phyloP scores from a whole-genome alignment of 2,113 vertebrate genomes.

The Myrmecophaga tridactyla region DNA sequence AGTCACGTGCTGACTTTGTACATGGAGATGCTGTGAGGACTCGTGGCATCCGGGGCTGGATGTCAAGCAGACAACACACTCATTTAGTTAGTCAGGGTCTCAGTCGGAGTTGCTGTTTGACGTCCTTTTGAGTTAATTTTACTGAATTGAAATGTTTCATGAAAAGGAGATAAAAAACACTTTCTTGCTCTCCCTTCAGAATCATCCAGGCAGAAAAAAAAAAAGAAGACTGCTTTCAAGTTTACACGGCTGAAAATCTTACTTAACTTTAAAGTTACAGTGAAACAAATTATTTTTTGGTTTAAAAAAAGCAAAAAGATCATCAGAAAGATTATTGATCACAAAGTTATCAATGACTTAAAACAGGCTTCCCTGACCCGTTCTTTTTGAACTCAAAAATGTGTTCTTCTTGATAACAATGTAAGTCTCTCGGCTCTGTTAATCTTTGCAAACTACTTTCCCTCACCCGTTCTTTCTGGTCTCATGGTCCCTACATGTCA shows the following conservation, averaged over 20 bases:
- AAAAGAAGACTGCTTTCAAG: neutral
- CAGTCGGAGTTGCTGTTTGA: neutral
- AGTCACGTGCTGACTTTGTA: conserved; percentile 48
- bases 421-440: neutral
- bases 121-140: conserved; percentile 13
- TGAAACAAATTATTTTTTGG: neutral
- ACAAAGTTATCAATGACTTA: neutral
- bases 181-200: neutral
- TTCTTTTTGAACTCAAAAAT: neutral
- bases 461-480: neutral
- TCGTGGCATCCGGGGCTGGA: conserved; percentile 16
- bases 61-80: neutral
- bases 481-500: neutral
- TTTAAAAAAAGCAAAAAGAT: neutral
- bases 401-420: neutral
- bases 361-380: neutral
- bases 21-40: conserved; percentile 35
- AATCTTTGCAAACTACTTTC: no score
- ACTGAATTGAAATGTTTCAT: neutral
- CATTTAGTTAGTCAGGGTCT: neutral
- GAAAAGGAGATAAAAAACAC: neutral
- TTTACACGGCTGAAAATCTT: neutral
- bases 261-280: neutral
- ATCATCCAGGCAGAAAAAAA: neutral
- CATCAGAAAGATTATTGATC: neutral